A percentile compares a stretch with the other conserved stretches of the same genome.
Evolutionary conservation across 2,888 invertebrate genomes (phyloP).

Genomic region (Drosophila pegasa): DNA sequence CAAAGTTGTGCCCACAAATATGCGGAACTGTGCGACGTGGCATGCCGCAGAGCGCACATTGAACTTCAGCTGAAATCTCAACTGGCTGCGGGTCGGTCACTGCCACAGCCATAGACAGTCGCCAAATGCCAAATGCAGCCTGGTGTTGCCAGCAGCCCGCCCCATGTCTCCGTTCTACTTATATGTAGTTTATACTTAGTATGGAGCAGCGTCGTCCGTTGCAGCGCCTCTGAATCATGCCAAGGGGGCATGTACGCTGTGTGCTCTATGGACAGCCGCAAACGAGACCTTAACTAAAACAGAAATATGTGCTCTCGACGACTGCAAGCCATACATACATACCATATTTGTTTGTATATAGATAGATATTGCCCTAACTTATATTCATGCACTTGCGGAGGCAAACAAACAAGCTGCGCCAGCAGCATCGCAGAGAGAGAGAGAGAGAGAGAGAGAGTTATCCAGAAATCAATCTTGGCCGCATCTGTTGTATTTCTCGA

Average conservation of each 20-base stretch:
- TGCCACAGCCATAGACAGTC: constrained; percentile 43
- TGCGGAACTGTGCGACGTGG: constrained; percentile 59
- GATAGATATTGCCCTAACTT: not conserved
- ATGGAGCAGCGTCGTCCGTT: constrained; percentile 25
- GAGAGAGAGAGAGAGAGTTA: no score
- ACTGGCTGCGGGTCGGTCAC: constrained; percentile 69
- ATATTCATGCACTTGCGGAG: not conserved
- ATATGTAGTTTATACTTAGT: constrained; percentile 17
- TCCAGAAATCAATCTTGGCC: not conserved
- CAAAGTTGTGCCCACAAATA: constrained; percentile 34
- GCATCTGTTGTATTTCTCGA: not conserved
- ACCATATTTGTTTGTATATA: not conserved
- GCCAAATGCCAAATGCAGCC: constrained; percentile 64
- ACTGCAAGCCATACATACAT: not conserved
- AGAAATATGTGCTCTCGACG: not conserved
- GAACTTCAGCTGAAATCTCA: constrained; percentile 61
- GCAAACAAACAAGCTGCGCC: not conserved
- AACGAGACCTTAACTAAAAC: constrained; percentile 2
- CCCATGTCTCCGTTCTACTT: constrained; percentile 24
- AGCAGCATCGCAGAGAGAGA: not conserved
- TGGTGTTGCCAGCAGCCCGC: constrained; percentile 16
- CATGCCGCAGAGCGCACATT: constrained; percentile 61
- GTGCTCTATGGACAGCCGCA: constrained; percentile 24
- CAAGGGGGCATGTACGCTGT: constrained; percentile 4
- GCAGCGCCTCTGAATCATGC: constrained; percentile 29